Conservation (phyloP, 2,888 invertebrate genomes). For the Thumatha senex region DNA sequence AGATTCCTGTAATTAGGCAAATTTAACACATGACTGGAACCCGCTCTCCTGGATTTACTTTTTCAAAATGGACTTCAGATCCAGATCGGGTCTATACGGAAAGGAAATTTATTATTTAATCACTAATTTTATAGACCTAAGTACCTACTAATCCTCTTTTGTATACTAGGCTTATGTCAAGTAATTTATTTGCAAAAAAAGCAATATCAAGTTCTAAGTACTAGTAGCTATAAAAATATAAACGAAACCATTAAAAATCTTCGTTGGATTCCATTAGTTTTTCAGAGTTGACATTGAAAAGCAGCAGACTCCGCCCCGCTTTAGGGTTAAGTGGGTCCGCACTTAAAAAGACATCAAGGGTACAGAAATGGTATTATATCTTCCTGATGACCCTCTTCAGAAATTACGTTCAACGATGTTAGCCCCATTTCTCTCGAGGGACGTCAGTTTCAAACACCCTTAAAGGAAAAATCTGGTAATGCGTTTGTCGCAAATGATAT, state of each 20-base stretch:
- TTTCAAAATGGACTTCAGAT: no score
- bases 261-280: constrained; percentile 51
- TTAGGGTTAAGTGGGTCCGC: constrained; percentile 78
- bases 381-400: constrained; percentile 77
- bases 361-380: constrained; percentile 80
- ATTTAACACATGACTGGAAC: no score
- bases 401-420: constrained; percentile 72
- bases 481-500: constrained; percentile 27
- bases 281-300: constrained; percentile 55
- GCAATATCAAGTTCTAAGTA: no score
- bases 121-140: no score
- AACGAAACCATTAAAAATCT: constrained; percentile 33
- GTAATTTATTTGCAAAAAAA: no score
- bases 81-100: no score
- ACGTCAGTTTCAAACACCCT: constrained; percentile 44
- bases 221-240: neutral
- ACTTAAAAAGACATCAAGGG: constrained; percentile 83
- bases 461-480: constrained; percentile 37
- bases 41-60: no score
- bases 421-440: constrained; percentile 58
- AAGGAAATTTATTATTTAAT: no score
- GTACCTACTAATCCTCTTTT: no score
- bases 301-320: constrained; percentile 53
- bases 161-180: no score
- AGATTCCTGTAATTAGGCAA: neutral